Evolutionary conservation across 2,888 invertebrate species (phyloP).

Genomic region (Augiades crinisus): DNA sequence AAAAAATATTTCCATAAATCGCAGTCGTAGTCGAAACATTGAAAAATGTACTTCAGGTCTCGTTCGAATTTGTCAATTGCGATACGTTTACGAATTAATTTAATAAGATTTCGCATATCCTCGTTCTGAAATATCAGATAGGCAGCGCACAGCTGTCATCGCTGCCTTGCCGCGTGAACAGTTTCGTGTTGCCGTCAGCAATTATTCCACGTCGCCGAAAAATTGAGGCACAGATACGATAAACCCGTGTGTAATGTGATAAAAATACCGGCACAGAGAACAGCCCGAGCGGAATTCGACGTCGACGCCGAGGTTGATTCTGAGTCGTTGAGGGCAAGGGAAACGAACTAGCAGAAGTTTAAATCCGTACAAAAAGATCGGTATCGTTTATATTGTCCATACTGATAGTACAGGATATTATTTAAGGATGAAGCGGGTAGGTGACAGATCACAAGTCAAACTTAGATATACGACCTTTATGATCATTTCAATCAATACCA

Average conservation of each 20-base stretch:
- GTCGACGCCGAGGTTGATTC: conserved; percentile 57
- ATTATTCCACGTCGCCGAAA: conserved; percentile 71
- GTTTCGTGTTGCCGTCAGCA: conserved; percentile 57
- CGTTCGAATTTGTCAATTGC: conserved; percentile 3
- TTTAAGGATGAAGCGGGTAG: no score
- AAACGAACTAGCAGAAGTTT: conserved; percentile 5
- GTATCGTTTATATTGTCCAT: no score
- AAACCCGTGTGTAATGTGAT: conserved; percentile 57
- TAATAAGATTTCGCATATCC: conserved; percentile 28
- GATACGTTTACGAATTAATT: conserved; percentile 25
- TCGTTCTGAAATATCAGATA: conserved; percentile 50
- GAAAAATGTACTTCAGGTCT: background rate
- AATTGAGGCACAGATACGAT: conserved; percentile 67
- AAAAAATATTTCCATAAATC: no score
- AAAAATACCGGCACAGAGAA: conserved; percentile 55
- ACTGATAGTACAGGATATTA: no score
- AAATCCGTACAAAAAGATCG: conserved; percentile 7
- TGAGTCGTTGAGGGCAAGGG: conserved; percentile 50
- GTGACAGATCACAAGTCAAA: no score
- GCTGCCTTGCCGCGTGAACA: conserved; percentile 57
- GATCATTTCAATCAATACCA: no score
- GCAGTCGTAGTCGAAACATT: no score
- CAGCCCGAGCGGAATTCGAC: conserved; percentile 60
- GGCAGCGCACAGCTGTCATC: conserved; percentile 57
- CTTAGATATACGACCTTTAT: no score